These are phyloP conservation scores for Dryobates pubescens DNA, from an alignment of 2,797 vertebrate species.

Conservation along the genomic window DNA sequence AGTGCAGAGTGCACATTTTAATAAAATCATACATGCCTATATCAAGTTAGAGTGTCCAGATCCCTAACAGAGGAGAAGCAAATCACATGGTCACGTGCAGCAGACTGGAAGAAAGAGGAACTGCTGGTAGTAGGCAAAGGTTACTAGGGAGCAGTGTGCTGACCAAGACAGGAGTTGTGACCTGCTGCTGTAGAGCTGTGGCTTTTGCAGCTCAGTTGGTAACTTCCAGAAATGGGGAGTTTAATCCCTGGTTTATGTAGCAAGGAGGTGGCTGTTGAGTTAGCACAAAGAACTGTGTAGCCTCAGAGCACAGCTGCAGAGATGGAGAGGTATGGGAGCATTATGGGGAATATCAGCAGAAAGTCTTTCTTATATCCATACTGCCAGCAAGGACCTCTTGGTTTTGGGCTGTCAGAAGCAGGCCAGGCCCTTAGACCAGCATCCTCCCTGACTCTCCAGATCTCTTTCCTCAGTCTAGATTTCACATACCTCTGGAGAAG, in stretches of 20 bases:
- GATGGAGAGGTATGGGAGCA: neutral
- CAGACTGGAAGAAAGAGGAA: neutral
- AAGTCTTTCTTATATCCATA: neutral
- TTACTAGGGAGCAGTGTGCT: neutral
- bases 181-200: neutral
- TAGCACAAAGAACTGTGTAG: neutral
- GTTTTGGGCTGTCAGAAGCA: neutral
- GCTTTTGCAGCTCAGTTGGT: neutral
- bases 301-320: fast-evolving
- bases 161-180: neutral
- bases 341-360: fast-evolving
- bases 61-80: neutral
- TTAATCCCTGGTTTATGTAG: neutral
- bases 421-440: neutral
- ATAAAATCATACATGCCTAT: neutral
- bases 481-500: neutral
- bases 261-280: neutral
- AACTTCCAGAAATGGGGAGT: neutral
- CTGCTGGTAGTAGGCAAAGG: neutral
- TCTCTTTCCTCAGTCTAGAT: neutral
- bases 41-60: neutral
- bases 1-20: neutral
- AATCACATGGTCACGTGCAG: neutral
- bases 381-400: neutral
- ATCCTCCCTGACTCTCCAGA: neutral